A percentile compares a stretch with the other conserved stretches of the same genome.
Conservation (phyloP, 1,140 invertebrate genomes). For the Apis mellifera region DNA sequence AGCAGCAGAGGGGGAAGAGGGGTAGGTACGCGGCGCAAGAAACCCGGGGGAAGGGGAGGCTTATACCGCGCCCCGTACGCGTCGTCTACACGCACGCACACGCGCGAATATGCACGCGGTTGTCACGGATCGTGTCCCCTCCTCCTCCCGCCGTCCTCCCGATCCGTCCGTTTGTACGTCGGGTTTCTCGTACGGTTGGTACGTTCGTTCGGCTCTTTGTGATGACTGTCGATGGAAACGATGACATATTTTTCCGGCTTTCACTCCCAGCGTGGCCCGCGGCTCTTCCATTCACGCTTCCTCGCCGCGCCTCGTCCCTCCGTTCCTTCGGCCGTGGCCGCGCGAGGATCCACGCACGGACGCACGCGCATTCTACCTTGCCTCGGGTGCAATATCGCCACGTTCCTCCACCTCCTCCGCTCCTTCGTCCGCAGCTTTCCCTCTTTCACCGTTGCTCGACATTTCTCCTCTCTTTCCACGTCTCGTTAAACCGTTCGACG, state of each 20-base stretch:
- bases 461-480: background rate
- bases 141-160: background rate
- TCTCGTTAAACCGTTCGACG: conserved; percentile 40
- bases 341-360: conserved; percentile 39
- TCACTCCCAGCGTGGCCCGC: conserved; percentile 74
- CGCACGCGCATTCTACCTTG: background rate
- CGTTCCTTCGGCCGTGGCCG: conserved; percentile 13
- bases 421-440: conserved; percentile 32
- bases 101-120: conserved; percentile 13
- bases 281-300: conserved; percentile 71
- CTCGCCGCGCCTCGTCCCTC: conserved; percentile 49
- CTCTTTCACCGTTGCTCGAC: background rate
- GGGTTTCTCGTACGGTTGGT: too few relatives aligned
- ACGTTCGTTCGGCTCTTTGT: conserved; percentile 75
- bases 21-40: conserved; percentile 19
- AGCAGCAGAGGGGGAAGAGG: conserved; percentile 26
- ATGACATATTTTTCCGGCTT: conserved; percentile 82
- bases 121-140: conserved; percentile 27
- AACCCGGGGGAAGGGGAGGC: conserved; percentile 27
- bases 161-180: conserved; percentile 1
- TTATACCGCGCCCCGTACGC: conserved; percentile 15
- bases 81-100: conserved; percentile 18
- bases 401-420: conserved; percentile 21
- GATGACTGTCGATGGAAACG: conserved; percentile 82
- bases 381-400: conserved; percentile 49